Evolutionary conservation across 2,888 invertebrate species (phyloP), one percentile per base, ranked within the genome.

Genomic region (Megastigmus dorsalis): DNA sequence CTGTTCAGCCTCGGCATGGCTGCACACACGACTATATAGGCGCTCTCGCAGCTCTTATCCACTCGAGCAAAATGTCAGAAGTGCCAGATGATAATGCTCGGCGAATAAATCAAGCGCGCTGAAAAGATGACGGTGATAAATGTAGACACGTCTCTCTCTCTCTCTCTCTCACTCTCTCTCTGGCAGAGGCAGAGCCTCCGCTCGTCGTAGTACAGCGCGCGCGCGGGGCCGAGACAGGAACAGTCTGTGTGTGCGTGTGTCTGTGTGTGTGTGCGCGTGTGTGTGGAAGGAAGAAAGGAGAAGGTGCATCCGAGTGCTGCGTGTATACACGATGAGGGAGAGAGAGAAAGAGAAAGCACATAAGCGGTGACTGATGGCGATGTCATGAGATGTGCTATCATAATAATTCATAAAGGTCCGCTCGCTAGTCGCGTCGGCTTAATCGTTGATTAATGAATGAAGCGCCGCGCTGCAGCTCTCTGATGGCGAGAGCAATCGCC

Each of bases 121-220:
- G 86, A 87, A 86, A 87, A 87, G 87, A 86, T 87, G 87, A 87
- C 87, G 85, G 84, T 86, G 87, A 87, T 87, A 86, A 86, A 87
- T 87, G 87, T 84, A 84, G 86, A 85, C 85, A 85, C 85, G 83
- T 82, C 80, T 79, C 78, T 79, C 81, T 54, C n/a, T n/a, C n/a
- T n/a, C n/a, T n/a, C n/a, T n/a, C n/a, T n/a, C n/a, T n/a, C n/a
- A n/a, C n/a, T n/a, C n/a, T n/a, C n/a, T n/a, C n/a, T n/a, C n/a
- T n/a, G n/a, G n/a, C n/a, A n/a, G n/a, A n/a, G n/a, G n/a, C n/a
- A n/a, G n/a, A n/a, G n/a, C n/a, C n/a, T n/a, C n/a, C n/a, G n/a
- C n/a, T n/a, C n/a, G 41, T 43, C 26, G 41, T n/a, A n/a, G n/a
- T n/a, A n/a, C n/a, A n/a, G n/a, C n/a, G n/a, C n/a, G n/a, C n/a